Percentiles rank a stretch among this genome's conserved stretches.
phyloP scores from a whole-genome alignment of 1,140 invertebrate species.

The Cotesia typhae region DNA sequence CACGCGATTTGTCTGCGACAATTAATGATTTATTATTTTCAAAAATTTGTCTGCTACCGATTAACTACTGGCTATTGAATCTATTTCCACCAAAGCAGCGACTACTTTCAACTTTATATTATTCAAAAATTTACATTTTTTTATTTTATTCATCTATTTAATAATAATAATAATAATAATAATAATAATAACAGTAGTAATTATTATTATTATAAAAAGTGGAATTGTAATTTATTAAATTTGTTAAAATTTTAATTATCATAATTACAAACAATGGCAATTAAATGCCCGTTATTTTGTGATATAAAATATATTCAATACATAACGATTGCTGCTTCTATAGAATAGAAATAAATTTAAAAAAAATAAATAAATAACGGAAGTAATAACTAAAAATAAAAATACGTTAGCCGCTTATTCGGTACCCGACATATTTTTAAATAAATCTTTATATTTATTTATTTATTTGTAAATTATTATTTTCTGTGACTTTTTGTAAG shows the following conservation, averaged over 20 bases:
- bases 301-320: constrained; percentile 20
- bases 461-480: constrained; percentile 36
- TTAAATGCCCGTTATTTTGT: constrained; percentile 20
- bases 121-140: neutral
- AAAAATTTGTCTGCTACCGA: constrained; percentile 15
- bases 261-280: constrained; percentile 11
- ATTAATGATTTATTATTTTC: neutral
- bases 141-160: constrained; percentile 6
- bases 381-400: neutral
- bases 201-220: no score
- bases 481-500: constrained; percentile 50
- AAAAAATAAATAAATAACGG: constrained; percentile 14
- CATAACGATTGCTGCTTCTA: neutral
- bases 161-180: constrained; percentile 17
- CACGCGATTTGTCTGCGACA: constrained; percentile 38
- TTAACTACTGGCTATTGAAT: neutral
- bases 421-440: constrained; percentile 51
- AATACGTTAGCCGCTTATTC: constrained; percentile 30
- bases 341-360: constrained; percentile 9
- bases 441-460: neutral
- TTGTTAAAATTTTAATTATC: neutral
- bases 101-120: constrained; percentile 21
- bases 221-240: neutral
- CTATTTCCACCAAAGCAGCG: constrained; percentile 12
- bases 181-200: neutral